Base-by-base conservation (phyloP, 2,113 vertebrate genomes). In the Leuciscus idus region DNA sequence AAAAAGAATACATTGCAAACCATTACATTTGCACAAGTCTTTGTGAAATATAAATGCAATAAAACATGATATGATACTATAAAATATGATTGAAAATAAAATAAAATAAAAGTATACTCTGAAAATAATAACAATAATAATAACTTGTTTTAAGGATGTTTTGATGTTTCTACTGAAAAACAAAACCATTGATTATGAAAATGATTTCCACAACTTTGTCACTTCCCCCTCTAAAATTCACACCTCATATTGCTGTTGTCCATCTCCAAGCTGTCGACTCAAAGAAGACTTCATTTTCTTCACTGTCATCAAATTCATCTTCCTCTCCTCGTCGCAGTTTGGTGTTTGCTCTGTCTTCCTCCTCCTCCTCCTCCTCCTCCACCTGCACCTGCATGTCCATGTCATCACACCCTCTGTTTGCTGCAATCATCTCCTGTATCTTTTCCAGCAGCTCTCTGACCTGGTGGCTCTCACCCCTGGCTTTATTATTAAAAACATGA, bases 391-490 rank as follows among this genome's bases (percentile, higher is more conserved):
- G 75, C 77, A 26, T 46, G 66, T 30, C 85, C 52, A 21, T 57
- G 46, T 62, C 66, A 85, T 33, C 19, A 64, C 72, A n/a, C 19
- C 59, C 28, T 21, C 36, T 17, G 50, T 87, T 86, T 55, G 61
- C 64, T 19, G 7, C n/a, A 21, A 85, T 23, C 75, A 90, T 33
- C 70, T 87, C 36, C 36, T 88, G 52, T 21, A 86, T 57, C 80
- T 88, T 88, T 64, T 84, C 84, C 74, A 90, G 85, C 17, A 88
- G 85, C 33, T 83, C 78, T 36, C 9, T 28, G 59, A 90, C 87
- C 61, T 88, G 85, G 23, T 30, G 26, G 17, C 62, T 80, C n/a
- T 72, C 75, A 26, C 39, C 74, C 9, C 17, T 77, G 23, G 52
- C 72, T 43, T 80, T 88, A 76, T 87, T 88, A 72, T 48, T 85